phyloP scores from a whole-genome alignment of 2,113 vertebrate genomes.

The Nyctereutes procyonoides region DNA sequence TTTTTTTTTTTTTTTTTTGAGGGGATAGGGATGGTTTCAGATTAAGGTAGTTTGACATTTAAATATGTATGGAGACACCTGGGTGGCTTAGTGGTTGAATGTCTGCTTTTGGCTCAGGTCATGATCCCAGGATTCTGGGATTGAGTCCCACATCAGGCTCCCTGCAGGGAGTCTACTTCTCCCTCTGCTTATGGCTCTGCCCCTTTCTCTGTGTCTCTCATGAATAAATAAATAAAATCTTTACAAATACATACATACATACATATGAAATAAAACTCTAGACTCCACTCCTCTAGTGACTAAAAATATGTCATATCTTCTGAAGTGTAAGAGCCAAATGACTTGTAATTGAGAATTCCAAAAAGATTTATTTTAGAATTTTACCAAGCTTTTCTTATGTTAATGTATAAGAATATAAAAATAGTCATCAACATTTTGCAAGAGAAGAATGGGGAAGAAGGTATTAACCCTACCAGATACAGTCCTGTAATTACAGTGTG shows the following conservation, averaged over 20 bases:
- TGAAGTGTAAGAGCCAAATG: constrained; percentile 15
- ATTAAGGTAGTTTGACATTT: constrained; percentile 60
- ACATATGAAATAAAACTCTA: constrained; percentile 6
- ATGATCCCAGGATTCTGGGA: too few species aligned
- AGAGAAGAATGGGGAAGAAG: constrained; percentile 17
- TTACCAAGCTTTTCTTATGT: constrained; percentile 31
- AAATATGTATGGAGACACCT: not conserved
- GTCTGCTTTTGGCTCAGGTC: too few species aligned
- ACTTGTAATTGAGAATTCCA: constrained; percentile 49
- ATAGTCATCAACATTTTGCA: constrained; percentile 3
- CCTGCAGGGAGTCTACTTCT: too few species aligned
- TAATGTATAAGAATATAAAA: constrained; percentile 47
- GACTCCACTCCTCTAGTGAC: not conserved
- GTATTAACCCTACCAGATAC: not conserved
- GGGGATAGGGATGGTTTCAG: not conserved
- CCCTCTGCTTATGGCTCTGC: too few species aligned
- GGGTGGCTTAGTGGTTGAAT: too few species aligned
- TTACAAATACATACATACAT: too few species aligned
- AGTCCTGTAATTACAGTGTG: not conserved
- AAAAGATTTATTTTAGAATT: constrained; percentile 56
- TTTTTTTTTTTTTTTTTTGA: not conserved
- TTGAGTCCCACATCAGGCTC: too few species aligned
- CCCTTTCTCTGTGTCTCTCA: too few species aligned
- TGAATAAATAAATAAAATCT: too few species aligned
- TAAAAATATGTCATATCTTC: not conserved